Conservation (phyloP, 2,888 invertebrate genomes). For the Chrysotoxum bicinctum region DNA sequence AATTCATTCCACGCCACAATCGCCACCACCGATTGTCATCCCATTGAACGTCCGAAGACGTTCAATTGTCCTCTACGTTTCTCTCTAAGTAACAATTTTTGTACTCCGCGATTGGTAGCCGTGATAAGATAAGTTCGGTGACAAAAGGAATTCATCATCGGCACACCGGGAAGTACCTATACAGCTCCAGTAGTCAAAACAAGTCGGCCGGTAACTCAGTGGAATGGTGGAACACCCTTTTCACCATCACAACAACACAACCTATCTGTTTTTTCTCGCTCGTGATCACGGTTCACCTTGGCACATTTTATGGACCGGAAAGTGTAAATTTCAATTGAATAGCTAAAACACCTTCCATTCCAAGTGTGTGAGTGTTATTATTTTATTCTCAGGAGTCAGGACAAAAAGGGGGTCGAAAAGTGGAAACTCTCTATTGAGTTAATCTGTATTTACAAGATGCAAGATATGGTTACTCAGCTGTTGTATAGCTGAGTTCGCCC, state of each 20-base stretch:
- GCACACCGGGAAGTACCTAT: slow-evolving; percentile 57
- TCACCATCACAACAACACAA: slow-evolving; percentile 19
- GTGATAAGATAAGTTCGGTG: slow-evolving; percentile 68
- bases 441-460: slow-evolving; percentile 32
- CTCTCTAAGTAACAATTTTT: slow-evolving; percentile 72
- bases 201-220: slow-evolving; percentile 35
- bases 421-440: slow-evolving; percentile 12
- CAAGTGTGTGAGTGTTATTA: slow-evolving; percentile 2
- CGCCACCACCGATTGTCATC: slow-evolving; percentile 3
- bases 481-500: slow-evolving; percentile 45
- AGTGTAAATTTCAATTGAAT: slow-evolving; percentile 72
- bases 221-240: slow-evolving; percentile 55
- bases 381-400: slow-evolving; percentile 16
- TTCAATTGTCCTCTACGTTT: slow-evolving; percentile 37
- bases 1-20: not conserved
- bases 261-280: slow-evolving; percentile 38
- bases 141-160: slow-evolving; percentile 72
- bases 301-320: slow-evolving; percentile 73
- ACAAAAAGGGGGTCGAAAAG: slow-evolving; percentile 57
- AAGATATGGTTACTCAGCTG: slow-evolving; percentile 42
- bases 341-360: slow-evolving; percentile 46
- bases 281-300: slow-evolving; percentile 71
- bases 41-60: slow-evolving; percentile 41
- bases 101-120: slow-evolving; percentile 65
- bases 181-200: slow-evolving; percentile 62